Base-by-base conservation (phyloP, 2,888 invertebrate genomes). In the Athalia cordata region DNA sequence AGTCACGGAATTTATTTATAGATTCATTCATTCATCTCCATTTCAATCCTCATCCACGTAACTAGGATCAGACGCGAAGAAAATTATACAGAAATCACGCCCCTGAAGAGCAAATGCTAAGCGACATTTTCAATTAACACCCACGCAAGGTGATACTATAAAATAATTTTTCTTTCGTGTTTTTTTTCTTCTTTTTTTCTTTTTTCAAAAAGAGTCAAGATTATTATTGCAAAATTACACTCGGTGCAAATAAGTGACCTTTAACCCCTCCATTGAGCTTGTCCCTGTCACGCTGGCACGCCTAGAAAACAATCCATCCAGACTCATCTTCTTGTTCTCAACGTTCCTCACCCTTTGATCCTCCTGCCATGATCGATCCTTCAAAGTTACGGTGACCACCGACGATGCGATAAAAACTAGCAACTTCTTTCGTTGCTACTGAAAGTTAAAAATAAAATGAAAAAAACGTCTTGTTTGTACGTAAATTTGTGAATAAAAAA, bases 301-400 rank as follows among this genome's bases (percentile, higher is more conserved):
- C 75, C 75, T 75, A 75, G 75, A 75, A 75, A 75, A 75, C 75
- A 75, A 75, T 75, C 75, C 62, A 52, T 75, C 75, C 64, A 49
- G 75, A 75, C 62, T 75, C 75, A 75, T 75, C 75, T 75, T 75
- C 62, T 52, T 75, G 47, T 59, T 72, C 45, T 13, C 50, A 50
- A 13, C 59, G 29, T 49, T 75, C 75, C 50, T 64, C 62, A 52
- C 62, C 52, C 75, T 75, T 62, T 62, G 29, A 29, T 64, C 57
- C 57, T 45, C 72, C 47, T 72, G 59, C 62, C 43, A 47, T 75
- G 50, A 55, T 45, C 43, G 43, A n/a, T n/a, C n/a, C n/a, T n/a
- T n/a, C n/a, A n/a, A n/a, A n/a, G 75, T 64, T 62, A 75, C 45
- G 75, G 62, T 64, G 43, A 75, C 62, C 62, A 49, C 57, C 43